Percentiles rank a stretch among this genome's conserved stretches.
These are phyloP conservation scores for Lethenteron camtschaticum DNA, from an alignment of 2,113 vertebrate genomes.

Conservation along the genomic window DNA sequence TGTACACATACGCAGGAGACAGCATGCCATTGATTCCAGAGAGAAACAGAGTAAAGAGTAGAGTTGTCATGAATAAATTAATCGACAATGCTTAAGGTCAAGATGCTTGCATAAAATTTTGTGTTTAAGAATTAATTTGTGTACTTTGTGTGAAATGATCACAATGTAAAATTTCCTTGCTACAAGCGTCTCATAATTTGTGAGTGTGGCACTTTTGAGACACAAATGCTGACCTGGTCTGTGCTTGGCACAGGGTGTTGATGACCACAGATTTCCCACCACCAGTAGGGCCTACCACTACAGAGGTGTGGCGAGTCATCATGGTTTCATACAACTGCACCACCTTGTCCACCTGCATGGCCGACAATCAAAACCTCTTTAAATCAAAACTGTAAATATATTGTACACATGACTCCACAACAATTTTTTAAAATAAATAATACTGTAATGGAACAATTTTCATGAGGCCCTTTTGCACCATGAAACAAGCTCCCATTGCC, in stretches of 20 bases:
- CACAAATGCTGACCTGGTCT: slow-evolving; percentile 44
- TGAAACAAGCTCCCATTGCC: too few species aligned
- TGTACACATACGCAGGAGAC: slow-evolving; percentile 14
- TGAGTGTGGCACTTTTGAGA: too few species aligned
- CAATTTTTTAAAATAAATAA: background rate
- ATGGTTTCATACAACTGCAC: slow-evolving; percentile 94
- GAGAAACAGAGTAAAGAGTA: background rate
- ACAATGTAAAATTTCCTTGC: too few species aligned
- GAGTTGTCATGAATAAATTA: background rate
- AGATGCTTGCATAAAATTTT: background rate
- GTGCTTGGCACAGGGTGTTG: slow-evolving; percentile 59
- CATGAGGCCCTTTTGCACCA: too few species aligned
- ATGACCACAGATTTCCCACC: slow-evolving; percentile 93
- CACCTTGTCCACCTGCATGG: slow-evolving; percentile 71
- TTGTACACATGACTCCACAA: background rate
- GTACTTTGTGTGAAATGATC: background rate
- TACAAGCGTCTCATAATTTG: too few species aligned
- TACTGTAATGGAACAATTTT: background rate
- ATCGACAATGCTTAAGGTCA: background rate
- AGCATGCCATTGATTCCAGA: background rate
- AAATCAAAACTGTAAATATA: background rate
- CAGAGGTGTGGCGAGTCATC: slow-evolving; percentile 82
- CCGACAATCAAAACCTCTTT: background rate
- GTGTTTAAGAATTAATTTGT: background rate
- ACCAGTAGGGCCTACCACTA: slow-evolving; percentile 84